phyloP scores from a whole-genome alignment of 2,113 vertebrate genomes.

The Nibea albiflora region DNA sequence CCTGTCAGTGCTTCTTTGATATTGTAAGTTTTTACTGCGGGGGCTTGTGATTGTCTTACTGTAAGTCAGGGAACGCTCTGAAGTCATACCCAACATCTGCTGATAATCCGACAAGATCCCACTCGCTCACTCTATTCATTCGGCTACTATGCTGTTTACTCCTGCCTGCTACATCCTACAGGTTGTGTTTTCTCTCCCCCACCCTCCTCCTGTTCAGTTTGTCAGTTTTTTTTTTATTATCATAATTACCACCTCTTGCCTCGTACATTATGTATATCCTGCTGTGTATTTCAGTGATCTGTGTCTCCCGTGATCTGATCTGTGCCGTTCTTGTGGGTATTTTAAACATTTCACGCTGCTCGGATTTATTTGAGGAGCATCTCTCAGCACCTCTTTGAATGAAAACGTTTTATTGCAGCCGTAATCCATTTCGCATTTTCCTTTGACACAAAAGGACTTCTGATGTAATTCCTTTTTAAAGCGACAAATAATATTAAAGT shows the following conservation, averaged over 20 bases:
- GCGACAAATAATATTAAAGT: neutral
- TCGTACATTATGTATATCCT: slow-evolving; percentile 35
- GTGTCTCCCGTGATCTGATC: slow-evolving; percentile 11
- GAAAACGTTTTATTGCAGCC: neutral
- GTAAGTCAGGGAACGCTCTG: neutral
- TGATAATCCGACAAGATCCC: slow-evolving; percentile 5
- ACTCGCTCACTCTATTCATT: neutral
- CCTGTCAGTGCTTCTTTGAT: slow-evolving; percentile 92
- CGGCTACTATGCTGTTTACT: neutral
- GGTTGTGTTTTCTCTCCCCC: neutral
- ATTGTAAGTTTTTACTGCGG: slow-evolving; percentile 86
- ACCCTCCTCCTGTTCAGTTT: slow-evolving; percentile 8
- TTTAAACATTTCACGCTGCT: neutral
- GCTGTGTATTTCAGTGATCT: slow-evolving; percentile 8
- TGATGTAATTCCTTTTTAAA: neutral
- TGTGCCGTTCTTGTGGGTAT: neutral
- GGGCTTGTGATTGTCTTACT: neutral
- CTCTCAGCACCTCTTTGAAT: neutral
- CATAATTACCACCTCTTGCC: slow-evolving; percentile 15
- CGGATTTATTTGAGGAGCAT: neutral
- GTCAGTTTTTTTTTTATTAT: slow-evolving; percentile 23
- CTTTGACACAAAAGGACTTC: neutral
- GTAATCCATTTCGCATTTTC: neutral
- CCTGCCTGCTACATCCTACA: neutral
- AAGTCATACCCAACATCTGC: neutral